Evolutionary conservation across 2,797 vertebrate genomes (phyloP), one percentile per base, ranked within the genome.

Genomic region (Anabas testudineus): DNA sequence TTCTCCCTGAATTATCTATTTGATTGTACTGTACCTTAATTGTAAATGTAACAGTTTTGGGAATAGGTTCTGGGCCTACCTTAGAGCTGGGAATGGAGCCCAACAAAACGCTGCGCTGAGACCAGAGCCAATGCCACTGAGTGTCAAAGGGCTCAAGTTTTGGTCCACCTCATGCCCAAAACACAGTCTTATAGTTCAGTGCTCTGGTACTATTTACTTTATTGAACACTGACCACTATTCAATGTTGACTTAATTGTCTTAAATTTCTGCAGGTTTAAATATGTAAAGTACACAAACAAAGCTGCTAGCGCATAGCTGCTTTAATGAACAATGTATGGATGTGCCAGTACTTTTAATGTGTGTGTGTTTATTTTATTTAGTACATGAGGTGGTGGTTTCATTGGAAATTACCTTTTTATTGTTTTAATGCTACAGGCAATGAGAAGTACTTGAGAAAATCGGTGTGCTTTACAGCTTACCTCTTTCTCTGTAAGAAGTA

Each of bases 31-130:
- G n/a, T n/a, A n/a, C n/a, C n/a, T n/a, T n/a, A n/a, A n/a, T n/a
- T n/a, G n/a, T n/a, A n/a, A n/a, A n/a, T n/a, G n/a, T n/a, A 83
- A 71, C 67, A 62, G 57, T 67, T 66, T 57, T 68, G 32, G 58
- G 84, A 86, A 86, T 80, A 68, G 80, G 63, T 88, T 84, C 36
- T 36, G 54, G 75, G 86, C 81, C 87, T 87, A 88, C 86, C 85
- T 87, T 67, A 36, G 78, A 84, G 82, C 57, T 62, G 80, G 77
- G 76, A 83, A 73, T 67, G 15, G 26, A 67, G 77, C 80, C 81
- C 79, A 81, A 63, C 67, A 79, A 71, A 83, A 78, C 67, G 66
- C 64, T 81, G 42, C 68, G 57, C 49, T 66, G 53, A 81, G 67
- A 73, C 37, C 43, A 51, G 48, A 74, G 74, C 84, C 83, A 84